Conservation (phyloP, 2,113 vertebrate genomes). For the Archilochus colubris region DNA sequence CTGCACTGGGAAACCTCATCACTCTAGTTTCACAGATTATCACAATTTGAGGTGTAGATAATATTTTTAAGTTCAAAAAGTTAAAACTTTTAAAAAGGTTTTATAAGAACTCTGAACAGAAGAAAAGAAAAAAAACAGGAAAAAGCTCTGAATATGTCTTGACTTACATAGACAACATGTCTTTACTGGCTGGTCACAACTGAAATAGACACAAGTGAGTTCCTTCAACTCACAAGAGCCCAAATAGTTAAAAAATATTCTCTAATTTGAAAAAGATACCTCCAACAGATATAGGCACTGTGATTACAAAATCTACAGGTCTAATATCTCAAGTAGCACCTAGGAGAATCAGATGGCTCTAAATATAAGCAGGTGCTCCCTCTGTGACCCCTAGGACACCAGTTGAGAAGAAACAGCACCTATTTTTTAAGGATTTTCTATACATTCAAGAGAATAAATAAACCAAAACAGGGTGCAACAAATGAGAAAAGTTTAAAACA, state of each 20-base stretch:
- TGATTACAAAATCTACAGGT: neutral
- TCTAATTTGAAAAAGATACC: neutral
- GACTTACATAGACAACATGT: neutral
- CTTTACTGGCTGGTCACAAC: neutral
- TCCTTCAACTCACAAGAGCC: neutral
- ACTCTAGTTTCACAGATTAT: neutral
- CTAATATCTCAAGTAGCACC: neutral
- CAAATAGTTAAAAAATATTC: neutral
- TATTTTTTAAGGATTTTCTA: neutral
- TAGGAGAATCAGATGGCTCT: neutral
- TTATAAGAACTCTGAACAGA: neutral
- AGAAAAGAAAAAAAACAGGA: neutral
- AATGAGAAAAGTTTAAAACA: neutral
- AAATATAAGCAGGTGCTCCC: neutral
- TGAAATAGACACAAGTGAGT: neutral
- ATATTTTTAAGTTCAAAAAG: neutral
- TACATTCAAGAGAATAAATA: neutral
- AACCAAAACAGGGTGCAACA: neutral
- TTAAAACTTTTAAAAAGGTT: neutral
- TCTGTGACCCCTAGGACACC: neutral
- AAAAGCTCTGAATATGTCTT: neutral
- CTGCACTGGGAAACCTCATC: neutral
- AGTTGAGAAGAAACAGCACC: neutral
- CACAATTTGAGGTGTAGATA: rapidly evolving
- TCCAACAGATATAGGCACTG: neutral